Evolutionary conservation across 2,797 vertebrate species (phyloP), one percentile per base, ranked within the genome.

Genomic region (Eremophila alpestris): DNA sequence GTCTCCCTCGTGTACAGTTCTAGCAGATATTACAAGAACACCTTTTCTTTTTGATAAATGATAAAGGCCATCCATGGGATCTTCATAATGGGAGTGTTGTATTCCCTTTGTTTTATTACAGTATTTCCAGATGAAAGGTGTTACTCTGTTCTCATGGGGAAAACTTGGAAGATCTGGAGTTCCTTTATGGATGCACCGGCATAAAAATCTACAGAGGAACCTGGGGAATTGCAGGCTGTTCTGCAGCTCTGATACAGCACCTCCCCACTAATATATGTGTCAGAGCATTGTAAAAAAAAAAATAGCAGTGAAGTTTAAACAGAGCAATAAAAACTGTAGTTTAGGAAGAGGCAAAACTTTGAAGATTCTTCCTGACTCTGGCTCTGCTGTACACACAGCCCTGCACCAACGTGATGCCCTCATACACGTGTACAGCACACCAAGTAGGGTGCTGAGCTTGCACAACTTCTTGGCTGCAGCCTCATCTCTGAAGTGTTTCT

Each of bases 81-180:
- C 91, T 96, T 96, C 88, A 89, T 96, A 97, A 97, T 90, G 87
- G 80, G 90, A 93, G 73, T 73, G 90, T 68, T 95, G 85, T 76
- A 94, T 97, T 97, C 92, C 96, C 96, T 97, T 97, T 96, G 94
- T 92, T 97, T 97, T 97, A 97, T 97, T 97, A 97, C 95, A 96
- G 85, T 95, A 93, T 96, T 96, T 97, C 88, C 91, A 95, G 91
- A 92, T 36, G 82, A 97, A 96, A 93, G 89, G 96, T 95, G 93
- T 96, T 97, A 95, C 91, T 95, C 81, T 91, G 89, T 83, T 95
- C 97, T 97, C 96, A 41, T 27, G 89, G 96, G 96, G 70, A 93
- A 97, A 94, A 93, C 93, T 90, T 95, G 74, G 95, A 94, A 89
- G 81, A 73, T 90, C 67, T 93, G 74, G 93, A 89, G 90, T 67